Evolutionary conservation across 2,797 vertebrate genomes (phyloP).

Genomic region (Amazona finschi): DNA sequence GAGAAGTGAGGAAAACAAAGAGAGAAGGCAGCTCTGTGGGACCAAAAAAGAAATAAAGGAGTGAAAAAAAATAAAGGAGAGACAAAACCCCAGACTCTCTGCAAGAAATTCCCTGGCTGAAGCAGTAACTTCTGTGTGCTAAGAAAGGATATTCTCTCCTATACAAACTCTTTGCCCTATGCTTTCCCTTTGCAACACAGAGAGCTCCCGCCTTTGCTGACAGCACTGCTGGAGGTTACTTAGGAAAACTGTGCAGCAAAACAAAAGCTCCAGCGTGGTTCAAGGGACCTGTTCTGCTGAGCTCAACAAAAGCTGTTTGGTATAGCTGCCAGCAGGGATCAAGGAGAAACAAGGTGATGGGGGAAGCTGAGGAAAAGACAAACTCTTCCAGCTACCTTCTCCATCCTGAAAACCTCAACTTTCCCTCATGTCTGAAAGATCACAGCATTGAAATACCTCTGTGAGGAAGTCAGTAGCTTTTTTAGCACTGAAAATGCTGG

Average conservation of each 20-base stretch:
- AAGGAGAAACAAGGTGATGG: not conserved
- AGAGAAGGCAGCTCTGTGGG: not conserved
- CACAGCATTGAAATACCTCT: not conserved
- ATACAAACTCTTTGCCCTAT: not conserved
- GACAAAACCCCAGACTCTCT: not conserved
- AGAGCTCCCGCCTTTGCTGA: not conserved
- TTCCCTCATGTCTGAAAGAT: not conserved
- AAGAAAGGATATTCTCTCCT: not conserved
- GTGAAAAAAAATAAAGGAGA: not conserved
- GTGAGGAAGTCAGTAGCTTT: not conserved
- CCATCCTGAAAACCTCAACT: not conserved
- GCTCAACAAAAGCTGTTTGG: not conserved
- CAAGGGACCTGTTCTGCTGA: not conserved
- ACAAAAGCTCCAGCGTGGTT: not conserved
- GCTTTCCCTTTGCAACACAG: not conserved
- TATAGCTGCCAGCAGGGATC: not conserved
- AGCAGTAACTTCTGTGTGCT: not conserved
- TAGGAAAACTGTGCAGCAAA: not conserved
- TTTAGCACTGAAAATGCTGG: not conserved
- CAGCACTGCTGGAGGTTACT: not conserved
- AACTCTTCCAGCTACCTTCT: not conserved
- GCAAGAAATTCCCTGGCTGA: not conserved
- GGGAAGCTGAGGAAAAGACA: not conserved
- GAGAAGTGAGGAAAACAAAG: not conserved
- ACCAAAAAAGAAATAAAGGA: not conserved